Base-by-base conservation (phyloP, 1,140 invertebrate species). In the Procambarus virginalis region DNA sequence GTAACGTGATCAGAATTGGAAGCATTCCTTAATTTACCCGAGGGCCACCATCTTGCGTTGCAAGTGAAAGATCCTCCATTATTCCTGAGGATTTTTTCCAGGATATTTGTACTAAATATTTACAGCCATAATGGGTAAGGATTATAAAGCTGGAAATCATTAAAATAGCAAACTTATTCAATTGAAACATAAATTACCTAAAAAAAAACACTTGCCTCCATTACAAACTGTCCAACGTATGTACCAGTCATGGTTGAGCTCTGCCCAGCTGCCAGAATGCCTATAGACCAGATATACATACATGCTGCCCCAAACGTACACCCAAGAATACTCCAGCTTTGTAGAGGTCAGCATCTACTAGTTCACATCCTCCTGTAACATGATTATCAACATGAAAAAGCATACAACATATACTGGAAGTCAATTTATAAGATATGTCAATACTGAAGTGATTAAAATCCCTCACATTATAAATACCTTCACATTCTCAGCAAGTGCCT, bases 211-310 rank as follows among this genome's bases (percentile, higher is more conserved):
- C 92, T 92, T 92, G 94, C 94, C 93, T 95, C 94, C 95, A 96
- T 96, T 6, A 94, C 95, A 94, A 95, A 96, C 92, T 95, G 95
- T 80, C 95, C 95, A 82, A 95, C 94, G 93, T 95, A 95, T 12
- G 95, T 95, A 17, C 94, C 94, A 1, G 97, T 97, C 97, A 97
- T 98, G 1, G 97, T 98, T 20, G 97, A 98, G 92, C 96, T 97
- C 93, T 98, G 97, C 68, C 97, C 97, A 91, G 97, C 97, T 77
- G 97, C 97, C 89, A 98, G 94, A 93, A 98, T 98, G 84, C 97
- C 97, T 73, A 98, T 94, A 1, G 96, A 97, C 97, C 97, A 98
- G 92, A 98, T 97, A 92, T 97, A 97, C 95, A 98, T 96, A 6
- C 97, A 97, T 1, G 95, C 95, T 1, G 95, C 93, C 6, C 97